Evolutionary conservation across 2,888 invertebrate genomes (phyloP).

Genomic region (Pseudolycoriella hygida): DNA sequence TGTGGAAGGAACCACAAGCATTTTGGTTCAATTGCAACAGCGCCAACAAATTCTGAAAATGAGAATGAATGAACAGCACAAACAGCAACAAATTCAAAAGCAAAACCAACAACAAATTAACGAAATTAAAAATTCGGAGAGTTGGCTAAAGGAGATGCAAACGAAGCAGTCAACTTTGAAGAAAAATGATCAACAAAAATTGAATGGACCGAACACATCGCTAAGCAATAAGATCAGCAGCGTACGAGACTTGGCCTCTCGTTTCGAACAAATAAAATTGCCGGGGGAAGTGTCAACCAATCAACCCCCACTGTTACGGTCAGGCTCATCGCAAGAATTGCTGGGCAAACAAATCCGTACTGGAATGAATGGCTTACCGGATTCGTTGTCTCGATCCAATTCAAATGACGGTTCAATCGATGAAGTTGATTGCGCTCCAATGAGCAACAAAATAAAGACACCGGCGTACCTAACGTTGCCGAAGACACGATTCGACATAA

Average conservation of each 20-base stretch:
- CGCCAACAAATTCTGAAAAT: conserved; percentile 34
- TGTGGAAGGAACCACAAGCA: conserved; percentile 29
- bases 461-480: conserved; percentile 12
- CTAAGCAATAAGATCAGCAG: conserved; percentile 22
- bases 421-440: conserved; percentile 10
- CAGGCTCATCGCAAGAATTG: conserved; percentile 23
- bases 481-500: conserved; percentile 27
- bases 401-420: conserved; percentile 6
- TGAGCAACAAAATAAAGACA: conserved; percentile 1
- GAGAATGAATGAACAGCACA: conserved; percentile 25
- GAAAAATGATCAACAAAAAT: conserved; percentile 22
- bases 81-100: conserved; percentile 27
- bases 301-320: conserved; percentile 15
- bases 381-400: conserved; percentile 20
- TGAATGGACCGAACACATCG: conserved; percentile 8
- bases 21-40: conserved; percentile 45
- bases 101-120: conserved; percentile 30
- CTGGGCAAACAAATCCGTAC: conserved; percentile 25
- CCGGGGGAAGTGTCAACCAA: conserved; percentile 9
- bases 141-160: conserved; percentile 63
- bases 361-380: conserved; percentile 32
- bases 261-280: conserved; percentile 46
- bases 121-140: conserved; percentile 29
- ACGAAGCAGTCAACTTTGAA: conserved; percentile 53
- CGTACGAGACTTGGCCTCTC: conserved; percentile 65